Evolutionary conservation across 2,797 vertebrate genomes (phyloP).

Genomic region (Morelia viridis): DNA sequence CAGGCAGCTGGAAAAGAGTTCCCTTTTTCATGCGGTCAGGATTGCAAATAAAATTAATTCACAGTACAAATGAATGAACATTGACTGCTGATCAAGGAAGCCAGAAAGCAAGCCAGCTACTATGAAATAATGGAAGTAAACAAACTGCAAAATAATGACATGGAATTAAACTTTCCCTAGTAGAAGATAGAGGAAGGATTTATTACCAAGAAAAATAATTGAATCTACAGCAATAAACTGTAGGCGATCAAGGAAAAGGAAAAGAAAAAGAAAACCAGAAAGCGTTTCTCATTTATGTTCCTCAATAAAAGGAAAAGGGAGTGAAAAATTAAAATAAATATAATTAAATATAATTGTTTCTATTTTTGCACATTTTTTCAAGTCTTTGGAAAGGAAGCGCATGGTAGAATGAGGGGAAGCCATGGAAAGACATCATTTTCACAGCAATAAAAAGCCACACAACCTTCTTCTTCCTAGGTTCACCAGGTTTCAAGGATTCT

Average conservation of each 20-base stretch:
- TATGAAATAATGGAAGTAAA: slow-evolving; percentile 25
- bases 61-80: slow-evolving; percentile 5
- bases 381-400: background rate
- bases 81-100: slow-evolving; percentile 6
- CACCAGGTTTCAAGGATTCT: background rate
- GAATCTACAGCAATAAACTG: background rate
- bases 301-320: background rate
- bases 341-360: background rate
- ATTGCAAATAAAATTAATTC: slow-evolving; percentile 18
- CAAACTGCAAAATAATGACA: slow-evolving; percentile 19
- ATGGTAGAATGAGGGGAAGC: background rate
- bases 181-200: background rate
- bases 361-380: background rate
- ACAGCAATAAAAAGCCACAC: background rate
- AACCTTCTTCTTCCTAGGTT: too few species aligned
- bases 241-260: background rate
- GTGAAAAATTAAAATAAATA: background rate
- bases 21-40: background rate
- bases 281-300: background rate
- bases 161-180: background rate
- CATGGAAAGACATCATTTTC: background rate
- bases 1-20: background rate
- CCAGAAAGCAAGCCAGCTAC: background rate
- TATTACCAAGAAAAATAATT: background rate
- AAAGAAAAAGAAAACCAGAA: background rate